Conservation (phyloP, 2,113 vertebrate genomes). For the Pelobates fuscus region DNA sequence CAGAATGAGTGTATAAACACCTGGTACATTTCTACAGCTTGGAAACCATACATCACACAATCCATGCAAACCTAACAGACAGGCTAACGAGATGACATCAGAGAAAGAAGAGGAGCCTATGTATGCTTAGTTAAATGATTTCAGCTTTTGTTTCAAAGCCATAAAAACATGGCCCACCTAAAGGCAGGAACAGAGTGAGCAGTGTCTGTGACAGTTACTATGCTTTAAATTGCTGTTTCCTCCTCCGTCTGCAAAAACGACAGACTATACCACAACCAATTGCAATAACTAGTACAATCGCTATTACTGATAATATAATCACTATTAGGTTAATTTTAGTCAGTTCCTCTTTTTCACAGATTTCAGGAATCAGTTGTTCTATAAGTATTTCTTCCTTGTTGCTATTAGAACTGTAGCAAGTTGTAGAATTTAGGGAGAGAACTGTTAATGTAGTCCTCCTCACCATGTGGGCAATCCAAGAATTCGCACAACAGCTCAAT, state of each 20-base stretch:
- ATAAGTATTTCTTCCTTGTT: conserved; percentile 71
- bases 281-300: conserved; percentile 61
- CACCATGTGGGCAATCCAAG: conserved; percentile 78
- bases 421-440: conserved; percentile 71
- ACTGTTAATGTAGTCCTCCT: conserved; percentile 75
- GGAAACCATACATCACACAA: no score
- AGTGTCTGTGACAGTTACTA: conserved; percentile 43
- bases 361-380: conserved; percentile 68
- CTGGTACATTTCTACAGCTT: no score
- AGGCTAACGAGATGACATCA: no score
- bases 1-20: no score
- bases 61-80: no score
- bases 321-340: conserved; percentile 70
- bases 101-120: not conserved
- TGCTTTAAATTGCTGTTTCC: conserved; percentile 70
- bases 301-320: conserved; percentile 61
- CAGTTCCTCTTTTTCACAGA: conserved; percentile 72
- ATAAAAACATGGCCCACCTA: not conserved
- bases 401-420: conserved; percentile 69
- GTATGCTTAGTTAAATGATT: not conserved
- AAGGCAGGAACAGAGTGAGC: not conserved
- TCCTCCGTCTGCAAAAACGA: conserved; percentile 66
- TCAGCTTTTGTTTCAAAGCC: not conserved
- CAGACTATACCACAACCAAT: conserved; percentile 60
- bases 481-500: conserved; percentile 84